These are phyloP conservation scores for Drosophila lacertosa DNA, from an alignment of 1,140 invertebrate genomes.

Conservation along the genomic window DNA sequence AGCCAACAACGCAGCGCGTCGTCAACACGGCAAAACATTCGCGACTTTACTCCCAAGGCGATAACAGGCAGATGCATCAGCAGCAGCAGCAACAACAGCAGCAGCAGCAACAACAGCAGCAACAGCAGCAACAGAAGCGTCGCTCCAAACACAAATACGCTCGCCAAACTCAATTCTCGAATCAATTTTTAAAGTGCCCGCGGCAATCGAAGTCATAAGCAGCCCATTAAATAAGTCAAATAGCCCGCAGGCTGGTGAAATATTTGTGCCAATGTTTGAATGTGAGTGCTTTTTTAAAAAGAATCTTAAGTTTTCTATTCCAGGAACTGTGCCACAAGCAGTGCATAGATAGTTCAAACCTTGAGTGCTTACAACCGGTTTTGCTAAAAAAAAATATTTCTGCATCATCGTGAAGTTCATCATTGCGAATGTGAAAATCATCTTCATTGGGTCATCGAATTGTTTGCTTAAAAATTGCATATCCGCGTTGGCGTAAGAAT, in stretches of 20 bases:
- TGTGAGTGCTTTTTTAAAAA: slow-evolving; percentile 19
- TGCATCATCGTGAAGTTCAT: slow-evolving; percentile 2
- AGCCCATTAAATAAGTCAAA: not conserved
- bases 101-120: slow-evolving; percentile 3
- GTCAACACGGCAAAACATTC: slow-evolving; percentile 22
- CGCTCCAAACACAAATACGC: slow-evolving; percentile 12
- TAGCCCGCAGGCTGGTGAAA: not conserved
- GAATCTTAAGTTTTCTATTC: not conserved
- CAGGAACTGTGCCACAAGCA: not conserved
- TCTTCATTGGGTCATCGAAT: not conserved
- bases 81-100: slow-evolving; percentile 25
- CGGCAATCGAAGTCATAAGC: not conserved
- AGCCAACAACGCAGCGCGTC: not conserved
- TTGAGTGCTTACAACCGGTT: slow-evolving; percentile 8
- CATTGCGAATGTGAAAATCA: not conserved
- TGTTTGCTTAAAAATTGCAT: not conserved
- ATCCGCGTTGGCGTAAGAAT: not conserved
- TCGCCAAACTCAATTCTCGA: slow-evolving; percentile 27
- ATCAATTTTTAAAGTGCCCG: slow-evolving; percentile 43
- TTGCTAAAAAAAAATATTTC: slow-evolving; percentile 3
- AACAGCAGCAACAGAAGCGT: slow-evolving; percentile 1
- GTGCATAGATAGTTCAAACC: not conserved
- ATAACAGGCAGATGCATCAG: slow-evolving; percentile 58
- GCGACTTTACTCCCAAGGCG: slow-evolving; percentile 25
- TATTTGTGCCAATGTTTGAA: slow-evolving; percentile 2